Base-by-base conservation (phyloP, 1,140 invertebrate species). In the Dendroctonus valens region DNA sequence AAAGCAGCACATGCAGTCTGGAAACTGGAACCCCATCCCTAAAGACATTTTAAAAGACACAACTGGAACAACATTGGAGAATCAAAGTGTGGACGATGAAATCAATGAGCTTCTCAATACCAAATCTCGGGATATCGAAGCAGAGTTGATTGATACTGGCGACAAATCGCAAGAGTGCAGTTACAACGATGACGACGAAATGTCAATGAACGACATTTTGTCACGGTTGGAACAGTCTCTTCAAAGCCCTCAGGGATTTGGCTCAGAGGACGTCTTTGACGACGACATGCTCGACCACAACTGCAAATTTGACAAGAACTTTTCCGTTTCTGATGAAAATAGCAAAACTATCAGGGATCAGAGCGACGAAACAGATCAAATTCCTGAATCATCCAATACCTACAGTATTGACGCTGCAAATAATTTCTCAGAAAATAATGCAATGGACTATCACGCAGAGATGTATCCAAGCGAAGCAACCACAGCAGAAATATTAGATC, bases 141-240 rank as follows among this genome's bases (percentile, higher is more conserved):
- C 71, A 12, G 75, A 76, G 40, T 72, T 71, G 59, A 57, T 60
- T 48, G 42, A 72, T 39, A 65, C 59, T 44, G 66, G 65, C 11
- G 51, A 69, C 5, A 74, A 73, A 64, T 68, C 67, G 37, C 73
- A 77, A 44, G 75, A 76, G 14, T 75, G 75, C 44, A 83, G 84
- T 74, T 84, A 87, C 65, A 79, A 78, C 40, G 83, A 84, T 53
- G 84, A 86, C 15, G 84, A 86, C 68, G 83, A 86, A 65, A 82
- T 84, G 68, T 83, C 84, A 74, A 84, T 85, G 51, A 79, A 81
- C 11, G 84, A 86, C 69, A 84, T 85, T 49, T 82, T 85, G 14
- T 80, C 82, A 50, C 70, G 83, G 46, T 74, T 86, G 44, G 83
- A 83, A 67, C 82, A 83, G 65, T 84, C 84, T 4, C 75, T 79